phyloP scores from a whole-genome alignment of 2,888 invertebrate species.

The Halictus quadricinctus region DNA sequence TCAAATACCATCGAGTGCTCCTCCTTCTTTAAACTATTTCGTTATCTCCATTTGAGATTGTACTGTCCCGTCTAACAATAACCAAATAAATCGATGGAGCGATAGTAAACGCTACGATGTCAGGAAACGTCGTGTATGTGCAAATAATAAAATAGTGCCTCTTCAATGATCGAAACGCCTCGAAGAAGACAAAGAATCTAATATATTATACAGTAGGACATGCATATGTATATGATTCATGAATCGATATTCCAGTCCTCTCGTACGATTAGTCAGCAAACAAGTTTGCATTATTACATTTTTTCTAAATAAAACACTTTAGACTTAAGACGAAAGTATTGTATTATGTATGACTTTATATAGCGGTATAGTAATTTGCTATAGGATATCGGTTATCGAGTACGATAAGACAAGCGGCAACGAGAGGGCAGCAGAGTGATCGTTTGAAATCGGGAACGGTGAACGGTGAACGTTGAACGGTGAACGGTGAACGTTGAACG shows the following conservation, averaged over 20 bases:
- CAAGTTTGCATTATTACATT: background rate
- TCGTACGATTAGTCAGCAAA: background rate
- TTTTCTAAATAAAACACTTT: background rate
- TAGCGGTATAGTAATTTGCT: background rate
- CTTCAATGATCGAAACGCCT: background rate
- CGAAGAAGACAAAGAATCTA: background rate
- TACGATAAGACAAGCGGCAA: background rate
- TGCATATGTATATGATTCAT: background rate
- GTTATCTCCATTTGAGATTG: background rate
- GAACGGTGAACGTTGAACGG: slow-evolving; percentile 2
- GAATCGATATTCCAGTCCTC: background rate
- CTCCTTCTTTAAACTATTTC: background rate
- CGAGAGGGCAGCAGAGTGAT: background rate
- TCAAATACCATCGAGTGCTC: background rate
- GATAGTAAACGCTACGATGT: background rate
- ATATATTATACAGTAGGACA: background rate
- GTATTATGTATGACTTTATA: background rate
- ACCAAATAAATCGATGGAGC: slow-evolving; percentile 6
- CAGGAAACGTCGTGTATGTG: background rate
- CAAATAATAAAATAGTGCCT: background rate
- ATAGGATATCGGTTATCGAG: background rate
- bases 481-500: background rate
- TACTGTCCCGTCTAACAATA: background rate
- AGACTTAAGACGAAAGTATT: background rate
- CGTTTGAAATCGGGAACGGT: background rate